A percentile compares a stretch with the other conserved stretches of the same genome.
Evolutionary conservation across 2,113 vertebrate genomes (phyloP).

Genomic region (Leptobrachium leishanense): DNA sequence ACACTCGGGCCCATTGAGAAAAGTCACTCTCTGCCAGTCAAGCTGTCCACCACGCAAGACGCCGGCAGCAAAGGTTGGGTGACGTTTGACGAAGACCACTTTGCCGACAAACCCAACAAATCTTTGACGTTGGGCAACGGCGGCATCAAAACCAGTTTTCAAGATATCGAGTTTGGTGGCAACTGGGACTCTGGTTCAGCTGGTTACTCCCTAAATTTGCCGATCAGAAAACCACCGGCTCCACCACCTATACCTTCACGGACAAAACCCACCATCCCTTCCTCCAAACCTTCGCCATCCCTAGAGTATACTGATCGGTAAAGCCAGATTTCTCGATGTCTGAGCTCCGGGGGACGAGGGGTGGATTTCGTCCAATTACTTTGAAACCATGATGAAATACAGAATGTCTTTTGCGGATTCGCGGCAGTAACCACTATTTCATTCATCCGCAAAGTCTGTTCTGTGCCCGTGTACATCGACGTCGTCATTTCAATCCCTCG

Average conservation of each 20-base stretch:
- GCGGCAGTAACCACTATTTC: slow-evolving; percentile 62
- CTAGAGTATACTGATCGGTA: slow-evolving; percentile 82
- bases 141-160: slow-evolving; percentile 43
- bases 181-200: slow-evolving; percentile 68
- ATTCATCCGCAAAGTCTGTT: slow-evolving; percentile 52
- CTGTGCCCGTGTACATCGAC: slow-evolving; percentile 55
- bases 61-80: slow-evolving; percentile 80
- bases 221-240: slow-evolving; percentile 70
- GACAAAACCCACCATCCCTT: slow-evolving; percentile 58
- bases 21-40: slow-evolving; percentile 51
- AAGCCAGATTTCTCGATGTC: slow-evolving; percentile 62
- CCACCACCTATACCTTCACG: slow-evolving; percentile 66
- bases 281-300: slow-evolving; percentile 53
- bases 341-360: slow-evolving; percentile 45
- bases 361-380: slow-evolving; percentile 69
- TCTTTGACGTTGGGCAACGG: slow-evolving; percentile 40
- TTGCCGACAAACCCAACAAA: slow-evolving; percentile 51
- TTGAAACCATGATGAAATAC: slow-evolving; percentile 57
- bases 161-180: slow-evolving; percentile 59
- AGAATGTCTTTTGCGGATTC: slow-evolving; percentile 59
- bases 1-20: slow-evolving; percentile 55
- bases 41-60: slow-evolving; percentile 52
- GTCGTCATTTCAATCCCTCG: slow-evolving; percentile 56
- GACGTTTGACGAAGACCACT: slow-evolving; percentile 73
- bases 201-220: slow-evolving; percentile 63